A percentile compares a stretch with the other conserved stretches of the same genome.
phyloP scores from a whole-genome alignment of 2,888 invertebrate genomes.

The Cheilosia pagana region DNA sequence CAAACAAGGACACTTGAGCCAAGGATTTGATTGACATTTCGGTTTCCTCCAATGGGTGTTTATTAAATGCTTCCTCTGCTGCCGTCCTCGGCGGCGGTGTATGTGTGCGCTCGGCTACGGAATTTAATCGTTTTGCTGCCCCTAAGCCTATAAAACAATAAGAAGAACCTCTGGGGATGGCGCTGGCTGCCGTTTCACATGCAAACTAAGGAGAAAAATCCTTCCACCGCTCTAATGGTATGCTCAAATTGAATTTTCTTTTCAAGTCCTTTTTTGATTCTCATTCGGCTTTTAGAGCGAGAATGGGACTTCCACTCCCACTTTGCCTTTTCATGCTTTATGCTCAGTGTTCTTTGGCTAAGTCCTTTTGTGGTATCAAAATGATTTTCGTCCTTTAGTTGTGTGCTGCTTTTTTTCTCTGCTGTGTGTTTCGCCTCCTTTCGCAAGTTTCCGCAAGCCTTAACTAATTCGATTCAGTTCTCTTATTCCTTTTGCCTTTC shows the following conservation, averaged over 20 bases:
- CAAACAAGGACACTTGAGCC: slow-evolving; percentile 56
- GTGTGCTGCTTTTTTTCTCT: neutral
- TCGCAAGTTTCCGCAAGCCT: slow-evolving; percentile 62
- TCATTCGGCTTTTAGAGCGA: slow-evolving; percentile 37
- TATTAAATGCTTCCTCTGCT: slow-evolving; percentile 56
- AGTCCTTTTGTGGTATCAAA: slow-evolving; percentile 60
- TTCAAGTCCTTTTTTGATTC: slow-evolving; percentile 46
- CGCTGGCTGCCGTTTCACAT: slow-evolving; percentile 37
- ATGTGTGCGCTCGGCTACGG: neutral
- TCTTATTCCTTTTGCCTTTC: slow-evolving; percentile 41
- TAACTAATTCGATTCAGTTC: slow-evolving; percentile 70
- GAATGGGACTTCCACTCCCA: slow-evolving; percentile 10
- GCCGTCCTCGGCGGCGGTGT: neutral
- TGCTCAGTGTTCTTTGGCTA: slow-evolving; percentile 41
- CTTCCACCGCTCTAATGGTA: slow-evolving; percentile 59
- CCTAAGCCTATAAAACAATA: slow-evolving; percentile 63
- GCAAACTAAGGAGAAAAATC: slow-evolving; percentile 46
- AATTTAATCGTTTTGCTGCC: slow-evolving; percentile 56
- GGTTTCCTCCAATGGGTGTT: slow-evolving; percentile 64
- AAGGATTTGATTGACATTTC: slow-evolving; percentile 71
- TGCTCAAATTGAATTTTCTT: slow-evolving; percentile 73
- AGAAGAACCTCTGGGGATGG: slow-evolving; percentile 5
- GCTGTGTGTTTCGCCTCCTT: slow-evolving; percentile 6
- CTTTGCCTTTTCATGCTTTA: slow-evolving; percentile 31
- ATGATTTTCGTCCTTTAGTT: slow-evolving; percentile 47